Evolutionary conservation across 2,113 vertebrate species (phyloP), one percentile per base, ranked within the genome.

Genomic region (Ailurus styani): DNA sequence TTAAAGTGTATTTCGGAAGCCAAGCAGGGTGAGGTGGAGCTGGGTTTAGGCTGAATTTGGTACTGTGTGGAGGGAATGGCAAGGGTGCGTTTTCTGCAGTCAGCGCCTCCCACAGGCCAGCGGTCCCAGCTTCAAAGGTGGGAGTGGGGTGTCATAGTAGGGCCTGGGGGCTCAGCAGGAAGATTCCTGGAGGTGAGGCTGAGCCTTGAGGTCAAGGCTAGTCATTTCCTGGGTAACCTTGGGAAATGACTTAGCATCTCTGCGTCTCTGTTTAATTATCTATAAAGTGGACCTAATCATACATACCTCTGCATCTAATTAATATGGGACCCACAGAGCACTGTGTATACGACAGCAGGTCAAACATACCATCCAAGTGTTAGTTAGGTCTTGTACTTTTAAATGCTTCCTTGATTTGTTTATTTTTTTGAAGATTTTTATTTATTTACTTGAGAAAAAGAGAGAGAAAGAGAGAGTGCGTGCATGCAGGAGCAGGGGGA

Each of bases 251-350:
- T 78, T 50, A 34, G 18, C 62, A 50, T 52, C 82, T 95, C 81
- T 52, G 82, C 75, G 64, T 52, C 62, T 97, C 40, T 15, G 25
- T 64, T 81, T 87, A 84, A 64, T 87, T 90, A 68, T 62, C 52
- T 81, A 40, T 31, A 54, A 90, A 88, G 68, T 90, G 47, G 62
- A 29, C n/a, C 27, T n/a, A 79, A 62, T 62, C 93, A 37, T 77
- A 72, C 34, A 57, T 68, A 70, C 37, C 57, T 20, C 29, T 42
- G 91, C 6, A 0, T 64, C 64, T 91, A 90, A 66, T 96, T 60
- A 21, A n/a, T 42, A 23, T 42, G 85, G 91, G n/a, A 79, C 75
- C 85, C 12, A 29, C 70, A 73, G 17, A 70, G 31, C 23, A 81
- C 37, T 23, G 25, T 14, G 15, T 37, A 3, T 52, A 6, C 84